Conservation (phyloP, 2,888 invertebrate genomes). For the Hedychridium roseum region DNA sequence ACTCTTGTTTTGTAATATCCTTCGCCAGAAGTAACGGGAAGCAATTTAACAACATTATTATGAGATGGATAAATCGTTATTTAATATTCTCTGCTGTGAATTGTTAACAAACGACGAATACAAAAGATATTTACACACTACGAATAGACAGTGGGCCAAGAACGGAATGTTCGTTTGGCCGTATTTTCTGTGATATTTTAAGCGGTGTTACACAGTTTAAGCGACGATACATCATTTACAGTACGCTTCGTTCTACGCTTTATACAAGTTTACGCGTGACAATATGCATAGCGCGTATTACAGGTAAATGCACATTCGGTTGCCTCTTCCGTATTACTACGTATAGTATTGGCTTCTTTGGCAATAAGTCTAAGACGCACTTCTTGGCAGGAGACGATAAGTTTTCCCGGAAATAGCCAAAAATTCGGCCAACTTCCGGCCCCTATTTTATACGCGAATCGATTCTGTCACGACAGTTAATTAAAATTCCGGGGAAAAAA, state of each 20-base stretch:
- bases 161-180: constrained; percentile 8
- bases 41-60: not conserved
- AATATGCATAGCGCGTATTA: no score
- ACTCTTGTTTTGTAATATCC: not conserved
- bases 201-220: no score
- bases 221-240: no score
- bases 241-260: no score
- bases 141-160: constrained; percentile 11
- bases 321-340: not conserved
- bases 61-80: constrained; percentile 26
- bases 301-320: constrained; percentile 5
- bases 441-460: no score
- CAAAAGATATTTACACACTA: constrained; percentile 37
- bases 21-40: not conserved
- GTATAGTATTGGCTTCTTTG: not conserved
- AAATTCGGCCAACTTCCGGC: no score
- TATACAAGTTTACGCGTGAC: no score
- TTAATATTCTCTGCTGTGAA: constrained; percentile 17
- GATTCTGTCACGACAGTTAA: not conserved
- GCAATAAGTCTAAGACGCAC: not conserved
- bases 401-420: no score
- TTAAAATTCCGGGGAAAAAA: not conserved
- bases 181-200: no score
- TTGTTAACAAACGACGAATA: constrained; percentile 28
- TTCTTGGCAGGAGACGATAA: no score